These are phyloP conservation scores for Zaprionus tsacasi DNA, from an alignment of 1,140 invertebrate species.

Conservation along the genomic window DNA sequence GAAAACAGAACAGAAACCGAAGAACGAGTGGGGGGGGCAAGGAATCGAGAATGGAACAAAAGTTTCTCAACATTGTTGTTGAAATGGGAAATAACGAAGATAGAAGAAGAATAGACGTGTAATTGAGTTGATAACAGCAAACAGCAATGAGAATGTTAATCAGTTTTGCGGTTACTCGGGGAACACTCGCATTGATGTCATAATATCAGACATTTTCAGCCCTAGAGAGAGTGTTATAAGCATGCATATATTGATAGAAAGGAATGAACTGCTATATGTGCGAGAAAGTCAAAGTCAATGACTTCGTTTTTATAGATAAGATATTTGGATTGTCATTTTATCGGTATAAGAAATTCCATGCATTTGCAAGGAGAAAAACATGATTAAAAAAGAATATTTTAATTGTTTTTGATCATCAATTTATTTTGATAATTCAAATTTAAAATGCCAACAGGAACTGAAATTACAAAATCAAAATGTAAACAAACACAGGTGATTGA, in stretches of 20 bases:
- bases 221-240: not conserved
- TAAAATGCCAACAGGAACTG: not conserved
- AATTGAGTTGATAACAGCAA: slow-evolving; percentile 47
- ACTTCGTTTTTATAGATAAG: not conserved
- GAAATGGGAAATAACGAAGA: slow-evolving; percentile 22
- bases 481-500: too few species aligned
- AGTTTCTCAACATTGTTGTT: slow-evolving; percentile 5
- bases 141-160: slow-evolving; percentile 31
- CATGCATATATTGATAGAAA: not conserved
- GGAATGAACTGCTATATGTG: not conserved
- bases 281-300: not conserved
- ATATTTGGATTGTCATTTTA: not conserved
- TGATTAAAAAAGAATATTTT: too few species aligned
- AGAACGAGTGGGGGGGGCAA: not conserved
- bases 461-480: too few species aligned
- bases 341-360: not conserved
- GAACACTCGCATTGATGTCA: not conserved
- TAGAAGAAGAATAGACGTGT: slow-evolving; percentile 10
- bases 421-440: too few species aligned
- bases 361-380: not conserved
- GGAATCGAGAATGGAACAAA: slow-evolving; percentile 12
- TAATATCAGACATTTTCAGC: not conserved
- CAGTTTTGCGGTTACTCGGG: slow-evolving; percentile 18
- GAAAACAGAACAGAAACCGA: not conserved
- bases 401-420: too few species aligned